A percentile compares a stretch with the other conserved stretches of the same genome.
Conservation (phyloP, 1,140 invertebrate species). For the Caerostris extrusa region DNA sequence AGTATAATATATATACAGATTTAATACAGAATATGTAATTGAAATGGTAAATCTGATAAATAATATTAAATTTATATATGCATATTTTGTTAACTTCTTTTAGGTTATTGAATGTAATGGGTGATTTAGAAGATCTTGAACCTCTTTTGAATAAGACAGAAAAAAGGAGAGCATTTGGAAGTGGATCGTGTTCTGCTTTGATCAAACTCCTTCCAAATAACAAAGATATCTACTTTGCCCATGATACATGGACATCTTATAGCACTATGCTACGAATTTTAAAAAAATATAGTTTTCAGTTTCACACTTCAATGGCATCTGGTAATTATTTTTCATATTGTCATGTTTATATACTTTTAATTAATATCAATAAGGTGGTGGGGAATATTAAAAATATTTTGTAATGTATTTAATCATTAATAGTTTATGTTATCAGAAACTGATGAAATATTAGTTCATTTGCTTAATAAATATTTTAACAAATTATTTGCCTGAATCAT, state of each 20-base stretch:
- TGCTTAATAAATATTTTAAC: too few relatives aligned
- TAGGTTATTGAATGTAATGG: constrained; percentile 83
- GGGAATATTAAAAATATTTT: too few relatives aligned
- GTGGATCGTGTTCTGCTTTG: constrained; percentile 85
- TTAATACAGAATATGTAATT: too few relatives aligned
- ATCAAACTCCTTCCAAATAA: constrained; percentile 85
- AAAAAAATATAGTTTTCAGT: constrained; percentile 87
- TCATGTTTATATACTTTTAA: too few relatives aligned
- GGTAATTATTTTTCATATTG: not conserved
- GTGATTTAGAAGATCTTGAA: constrained; percentile 89
- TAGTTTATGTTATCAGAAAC: too few relatives aligned
- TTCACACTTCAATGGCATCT: constrained; percentile 81
- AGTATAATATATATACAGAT: too few relatives aligned
- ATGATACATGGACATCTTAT: constrained; percentile 89
- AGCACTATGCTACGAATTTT: constrained; percentile 92
- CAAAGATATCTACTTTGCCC: constrained; percentile 85
- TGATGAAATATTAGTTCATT: too few relatives aligned
- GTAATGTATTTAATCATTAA: too few relatives aligned
- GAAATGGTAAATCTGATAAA: too few relatives aligned
- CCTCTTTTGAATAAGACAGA: constrained; percentile 82
- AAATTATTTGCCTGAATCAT: too few relatives aligned
- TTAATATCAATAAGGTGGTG: too few relatives aligned
- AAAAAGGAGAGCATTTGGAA: constrained; percentile 80
- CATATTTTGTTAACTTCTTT: constrained; percentile 40
- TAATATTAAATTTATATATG: not conserved